Evolutionary conservation across 2,113 vertebrate genomes (phyloP).

Genomic region (Ciconia boyciana): DNA sequence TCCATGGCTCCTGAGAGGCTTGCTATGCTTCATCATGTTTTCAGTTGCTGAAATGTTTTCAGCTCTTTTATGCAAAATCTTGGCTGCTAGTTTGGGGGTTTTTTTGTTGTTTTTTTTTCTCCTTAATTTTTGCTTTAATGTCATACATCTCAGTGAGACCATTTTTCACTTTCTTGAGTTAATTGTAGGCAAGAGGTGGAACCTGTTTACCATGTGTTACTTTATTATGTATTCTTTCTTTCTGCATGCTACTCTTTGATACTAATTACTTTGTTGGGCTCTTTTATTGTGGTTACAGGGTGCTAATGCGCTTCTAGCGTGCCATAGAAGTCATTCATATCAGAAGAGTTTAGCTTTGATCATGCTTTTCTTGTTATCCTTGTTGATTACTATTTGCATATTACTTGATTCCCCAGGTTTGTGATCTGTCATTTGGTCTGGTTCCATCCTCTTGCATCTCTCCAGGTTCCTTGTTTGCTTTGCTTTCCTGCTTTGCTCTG

Average conservation of each 20-base stretch:
- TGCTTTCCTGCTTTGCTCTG: constrained; percentile 2
- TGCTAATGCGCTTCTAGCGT: constrained; percentile 39
- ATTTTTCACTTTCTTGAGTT: constrained; percentile 9
- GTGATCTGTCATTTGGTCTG: not conserved
- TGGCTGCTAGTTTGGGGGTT: not conserved
- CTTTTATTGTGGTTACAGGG: constrained; percentile 35
- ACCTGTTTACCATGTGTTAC: constrained; percentile 15
- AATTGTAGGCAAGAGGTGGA: constrained; percentile 2
- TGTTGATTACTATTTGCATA: constrained; percentile 56
- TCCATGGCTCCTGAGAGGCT: not conserved
- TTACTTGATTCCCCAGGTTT: constrained; percentile 36
- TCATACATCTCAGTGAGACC: not conserved
- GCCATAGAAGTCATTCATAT: constrained; percentile 26
- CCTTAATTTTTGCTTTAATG: constrained; percentile 51
- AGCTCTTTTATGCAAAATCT: constrained; percentile 27
- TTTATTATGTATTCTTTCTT: constrained; percentile 39
- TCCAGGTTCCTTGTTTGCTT: constrained; percentile 40
- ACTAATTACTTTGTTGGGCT: constrained; percentile 23
- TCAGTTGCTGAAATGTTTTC: not conserved
- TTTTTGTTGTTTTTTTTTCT: not conserved
- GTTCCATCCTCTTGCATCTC: constrained; percentile 12
- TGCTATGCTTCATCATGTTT: not conserved
- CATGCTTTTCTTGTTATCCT: constrained; percentile 36
- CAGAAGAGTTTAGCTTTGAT: constrained; percentile 38
- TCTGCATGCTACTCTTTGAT: constrained; percentile 1